These are phyloP conservation scores for Naso thynnoides DNA, from an alignment of 2,797 vertebrate genomes.

Conservation along the genomic window DNA sequence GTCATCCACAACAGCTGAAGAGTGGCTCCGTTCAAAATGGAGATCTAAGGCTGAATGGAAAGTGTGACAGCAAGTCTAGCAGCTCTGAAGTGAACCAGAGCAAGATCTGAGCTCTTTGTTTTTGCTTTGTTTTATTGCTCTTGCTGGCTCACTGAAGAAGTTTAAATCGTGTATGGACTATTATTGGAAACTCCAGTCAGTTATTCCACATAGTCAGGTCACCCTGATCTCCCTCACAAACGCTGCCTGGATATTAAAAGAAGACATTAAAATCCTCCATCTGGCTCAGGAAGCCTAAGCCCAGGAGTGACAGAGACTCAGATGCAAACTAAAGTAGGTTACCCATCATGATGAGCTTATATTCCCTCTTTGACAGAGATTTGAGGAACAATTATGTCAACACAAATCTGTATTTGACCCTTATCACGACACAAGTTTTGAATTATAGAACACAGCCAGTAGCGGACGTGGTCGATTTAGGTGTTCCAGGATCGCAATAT, in stretches of 20 bases:
- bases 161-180: slow-evolving; percentile 50
- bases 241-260: slow-evolving; percentile 56
- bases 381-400: slow-evolving; percentile 50
- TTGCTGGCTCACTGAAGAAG: slow-evolving; percentile 31
- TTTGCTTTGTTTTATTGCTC: slow-evolving; percentile 57
- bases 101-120: slow-evolving; percentile 35
- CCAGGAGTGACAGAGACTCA: slow-evolving; percentile 15
- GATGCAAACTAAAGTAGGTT: slow-evolving; percentile 57
- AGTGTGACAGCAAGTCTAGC: slow-evolving; percentile 50
- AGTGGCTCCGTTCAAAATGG: slow-evolving; percentile 10
- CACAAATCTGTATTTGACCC: slow-evolving; percentile 45
- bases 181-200: slow-evolving; percentile 61
- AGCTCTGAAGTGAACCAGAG: slow-evolving; percentile 33
- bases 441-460: slow-evolving; percentile 21
- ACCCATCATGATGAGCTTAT: slow-evolving; percentile 36
- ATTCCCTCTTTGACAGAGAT: slow-evolving; percentile 34
- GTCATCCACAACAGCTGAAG: slow-evolving; percentile 13
- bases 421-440: neutral
- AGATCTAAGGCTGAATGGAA: slow-evolving; percentile 42
- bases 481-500: neutral
- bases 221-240: slow-evolving; percentile 44
- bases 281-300: slow-evolving; percentile 32
- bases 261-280: slow-evolving; percentile 52
- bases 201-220: slow-evolving; percentile 67
- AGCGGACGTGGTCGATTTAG: slow-evolving; percentile 42